phyloP scores from a whole-genome alignment of 2,113 vertebrate genomes.

The Zosterops lateralis region DNA sequence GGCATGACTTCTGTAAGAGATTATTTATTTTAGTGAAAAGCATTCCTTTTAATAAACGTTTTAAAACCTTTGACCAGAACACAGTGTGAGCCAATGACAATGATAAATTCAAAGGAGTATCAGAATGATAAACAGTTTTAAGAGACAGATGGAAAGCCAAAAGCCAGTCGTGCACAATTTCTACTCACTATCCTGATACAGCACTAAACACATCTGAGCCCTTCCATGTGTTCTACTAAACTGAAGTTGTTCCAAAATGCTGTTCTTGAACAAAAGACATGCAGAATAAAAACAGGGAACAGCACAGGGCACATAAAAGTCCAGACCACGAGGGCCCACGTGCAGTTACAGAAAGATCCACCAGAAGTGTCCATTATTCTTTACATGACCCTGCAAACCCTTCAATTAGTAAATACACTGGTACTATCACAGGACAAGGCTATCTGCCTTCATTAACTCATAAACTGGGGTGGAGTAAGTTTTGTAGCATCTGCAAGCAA shows the following conservation, averaged over 20 bases:
- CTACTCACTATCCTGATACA: neutral
- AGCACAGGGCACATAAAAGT: neutral
- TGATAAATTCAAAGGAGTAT: constrained; percentile 28
- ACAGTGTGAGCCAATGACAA: neutral
- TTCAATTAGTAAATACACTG: neutral
- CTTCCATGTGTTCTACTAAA: constrained; percentile 32
- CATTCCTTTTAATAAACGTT: constrained; percentile 22
- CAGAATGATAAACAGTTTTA: constrained; percentile 22
- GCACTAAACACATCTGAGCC: constrained; percentile 34
- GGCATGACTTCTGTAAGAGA: neutral
- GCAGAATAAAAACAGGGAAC: constrained; percentile 22
- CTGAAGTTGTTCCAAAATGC: constrained; percentile 16
- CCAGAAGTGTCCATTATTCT: neutral
- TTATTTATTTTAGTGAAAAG: constrained; percentile 29
- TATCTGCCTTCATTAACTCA: neutral
- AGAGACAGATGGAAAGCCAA: constrained; percentile 18
- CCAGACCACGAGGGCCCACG: neutral
- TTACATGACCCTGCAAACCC: neutral
- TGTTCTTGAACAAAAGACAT: neutral
- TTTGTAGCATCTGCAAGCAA: neutral
- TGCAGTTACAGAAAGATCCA: neutral
- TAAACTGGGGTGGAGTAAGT: neutral
- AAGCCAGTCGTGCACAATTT: neutral
- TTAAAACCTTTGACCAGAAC: constrained; percentile 44
- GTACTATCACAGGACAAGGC: neutral